These are phyloP conservation scores for Gymnobelideus leadbeateri DNA, from an alignment of 2,113 vertebrate genomes.

Conservation along the genomic window DNA sequence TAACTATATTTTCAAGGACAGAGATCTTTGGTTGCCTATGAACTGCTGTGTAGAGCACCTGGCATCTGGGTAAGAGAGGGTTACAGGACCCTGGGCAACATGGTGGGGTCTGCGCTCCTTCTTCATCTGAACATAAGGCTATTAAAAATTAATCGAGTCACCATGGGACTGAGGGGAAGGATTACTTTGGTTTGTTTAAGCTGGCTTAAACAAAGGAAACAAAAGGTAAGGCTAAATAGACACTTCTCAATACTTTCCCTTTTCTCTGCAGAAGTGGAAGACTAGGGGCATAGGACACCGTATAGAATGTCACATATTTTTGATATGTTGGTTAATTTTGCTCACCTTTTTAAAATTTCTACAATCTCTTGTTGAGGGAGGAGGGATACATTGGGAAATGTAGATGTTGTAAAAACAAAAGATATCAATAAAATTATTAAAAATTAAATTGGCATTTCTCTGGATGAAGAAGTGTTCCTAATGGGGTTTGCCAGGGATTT, in stretches of 20 bases:
- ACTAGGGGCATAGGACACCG: neutral
- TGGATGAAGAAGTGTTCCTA: fast-evolving
- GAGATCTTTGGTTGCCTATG: neutral
- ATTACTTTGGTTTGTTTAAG: neutral
- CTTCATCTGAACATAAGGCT: neutral
- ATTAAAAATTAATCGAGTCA: neutral
- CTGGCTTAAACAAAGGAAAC: neutral
- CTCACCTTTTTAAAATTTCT: neutral
- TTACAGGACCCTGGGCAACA: neutral
- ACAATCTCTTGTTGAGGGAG: neutral
- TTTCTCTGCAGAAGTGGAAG: neutral
- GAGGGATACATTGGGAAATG: neutral
- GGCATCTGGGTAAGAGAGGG: neutral
- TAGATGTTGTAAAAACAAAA: neutral
- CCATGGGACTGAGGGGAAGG: fast-evolving
- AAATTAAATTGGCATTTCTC: no score
- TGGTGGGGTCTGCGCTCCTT: neutral
- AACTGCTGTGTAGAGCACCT: neutral
- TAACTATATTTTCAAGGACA: neutral
- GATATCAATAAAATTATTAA: neutral
- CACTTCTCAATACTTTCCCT: neutral
- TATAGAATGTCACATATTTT: neutral
- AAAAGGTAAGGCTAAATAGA: neutral
- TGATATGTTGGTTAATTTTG: neutral
- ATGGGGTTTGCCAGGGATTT: neutral